phyloP scores from a whole-genome alignment of 2,888 invertebrate genomes.

The Thera obeliscata region DNA sequence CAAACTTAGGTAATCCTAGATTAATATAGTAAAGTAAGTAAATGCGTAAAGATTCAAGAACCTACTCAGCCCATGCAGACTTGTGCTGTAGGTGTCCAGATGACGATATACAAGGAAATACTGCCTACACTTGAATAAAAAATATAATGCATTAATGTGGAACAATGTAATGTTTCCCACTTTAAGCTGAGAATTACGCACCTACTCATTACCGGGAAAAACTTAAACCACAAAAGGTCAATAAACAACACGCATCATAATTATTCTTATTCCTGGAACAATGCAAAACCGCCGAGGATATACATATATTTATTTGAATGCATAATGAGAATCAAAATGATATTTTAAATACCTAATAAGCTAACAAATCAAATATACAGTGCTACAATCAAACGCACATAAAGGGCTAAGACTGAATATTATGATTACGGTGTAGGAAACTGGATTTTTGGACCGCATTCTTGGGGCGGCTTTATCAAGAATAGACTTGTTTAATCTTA shows the following conservation, averaged over 20 bases:
- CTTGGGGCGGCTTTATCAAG: conserved; percentile 45
- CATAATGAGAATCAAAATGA: not conserved
- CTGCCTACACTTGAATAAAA: too few species aligned
- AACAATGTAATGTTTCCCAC: too few species aligned
- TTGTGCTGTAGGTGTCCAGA: too few species aligned
- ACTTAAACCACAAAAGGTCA: conserved; percentile 12
- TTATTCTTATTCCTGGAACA: not conserved
- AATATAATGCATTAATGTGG: too few species aligned
- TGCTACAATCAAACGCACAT: conserved; percentile 8
- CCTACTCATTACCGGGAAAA: not conserved
- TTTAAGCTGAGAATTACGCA: too few species aligned
- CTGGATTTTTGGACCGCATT: conserved; percentile 54
- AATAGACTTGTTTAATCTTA: conserved; percentile 51
- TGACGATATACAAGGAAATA: too few species aligned
- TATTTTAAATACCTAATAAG: not conserved
- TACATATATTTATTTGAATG: too few species aligned
- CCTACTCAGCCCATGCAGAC: too few species aligned
- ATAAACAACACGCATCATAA: not conserved
- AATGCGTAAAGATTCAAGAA: too few species aligned
- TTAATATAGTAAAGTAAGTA: too few species aligned
- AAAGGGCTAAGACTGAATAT: conserved; percentile 11
- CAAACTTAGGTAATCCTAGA: too few species aligned
- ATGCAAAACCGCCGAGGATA: not conserved
- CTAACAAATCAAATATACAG: conserved; percentile 1
- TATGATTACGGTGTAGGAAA: conserved; percentile 46